Percentiles rank a stretch among this genome's conserved stretches.
Conservation (phyloP, 2,113 vertebrate species). For the Crotalus helleri region DNA sequence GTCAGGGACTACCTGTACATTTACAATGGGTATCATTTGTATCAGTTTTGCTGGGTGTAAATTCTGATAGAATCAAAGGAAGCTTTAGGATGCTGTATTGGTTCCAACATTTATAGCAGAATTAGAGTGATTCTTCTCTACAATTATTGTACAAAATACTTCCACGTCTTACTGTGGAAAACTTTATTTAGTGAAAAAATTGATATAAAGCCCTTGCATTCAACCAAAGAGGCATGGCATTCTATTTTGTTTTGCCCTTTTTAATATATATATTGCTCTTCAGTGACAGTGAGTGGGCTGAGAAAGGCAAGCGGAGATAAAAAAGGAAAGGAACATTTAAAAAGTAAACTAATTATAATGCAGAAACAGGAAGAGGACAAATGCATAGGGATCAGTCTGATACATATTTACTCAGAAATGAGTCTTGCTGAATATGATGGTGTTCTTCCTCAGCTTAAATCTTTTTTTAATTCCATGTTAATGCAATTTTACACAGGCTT, state of each 20-base stretch:
- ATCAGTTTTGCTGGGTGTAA: not conserved
- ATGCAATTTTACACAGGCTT: constrained; percentile 62
- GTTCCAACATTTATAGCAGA: not conserved
- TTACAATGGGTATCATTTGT: not conserved
- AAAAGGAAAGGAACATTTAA: not conserved
- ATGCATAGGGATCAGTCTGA: not conserved
- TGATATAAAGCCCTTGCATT: constrained; percentile 14
- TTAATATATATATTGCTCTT: not conserved
- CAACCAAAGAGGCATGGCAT: too few species aligned
- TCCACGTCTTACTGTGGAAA: constrained; percentile 61
- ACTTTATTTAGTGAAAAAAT: constrained; percentile 2
- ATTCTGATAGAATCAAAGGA: not conserved
- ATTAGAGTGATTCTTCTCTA: constrained; percentile 31
- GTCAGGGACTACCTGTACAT: not conserved
- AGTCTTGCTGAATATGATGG: not conserved
- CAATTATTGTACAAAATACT: constrained; percentile 37
- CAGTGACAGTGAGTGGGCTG: not conserved
- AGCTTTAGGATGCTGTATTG: not conserved
- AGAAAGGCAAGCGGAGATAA: not conserved
- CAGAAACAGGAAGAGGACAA: not conserved
- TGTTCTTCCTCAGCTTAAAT: not conserved
- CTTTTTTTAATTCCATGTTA: constrained; percentile 44
- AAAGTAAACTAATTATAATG: not conserved
- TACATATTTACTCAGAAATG: not conserved
- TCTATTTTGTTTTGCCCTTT: not conserved